Evolutionary conservation across 2,888 invertebrate genomes (phyloP).

Genomic region (Patella caerulea): DNA sequence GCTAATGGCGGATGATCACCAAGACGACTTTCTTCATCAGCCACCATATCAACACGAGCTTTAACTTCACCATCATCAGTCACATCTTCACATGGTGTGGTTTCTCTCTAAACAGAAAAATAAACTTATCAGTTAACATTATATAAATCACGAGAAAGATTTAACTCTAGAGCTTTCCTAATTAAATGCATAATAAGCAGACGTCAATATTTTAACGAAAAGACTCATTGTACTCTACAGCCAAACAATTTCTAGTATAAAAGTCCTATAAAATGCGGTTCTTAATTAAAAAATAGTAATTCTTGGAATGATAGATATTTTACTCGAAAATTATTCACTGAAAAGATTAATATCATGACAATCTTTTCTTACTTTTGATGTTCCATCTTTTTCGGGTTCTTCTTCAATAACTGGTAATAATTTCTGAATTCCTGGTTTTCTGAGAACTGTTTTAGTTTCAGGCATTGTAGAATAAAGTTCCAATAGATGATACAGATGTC

Average conservation of each 20-base stretch:
- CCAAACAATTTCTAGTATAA: too few relatives aligned
- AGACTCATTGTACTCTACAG: too few relatives aligned
- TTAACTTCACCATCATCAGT: constrained; percentile 32
- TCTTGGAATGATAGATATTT: too few relatives aligned
- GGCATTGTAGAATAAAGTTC: constrained; percentile 95
- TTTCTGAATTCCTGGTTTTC: constrained; percentile 28
- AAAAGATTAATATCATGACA: too few relatives aligned
- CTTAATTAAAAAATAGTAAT: too few relatives aligned
- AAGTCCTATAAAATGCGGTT: too few relatives aligned
- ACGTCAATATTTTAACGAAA: too few relatives aligned
- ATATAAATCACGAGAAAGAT: too few relatives aligned
- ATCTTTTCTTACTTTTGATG: constrained; percentile 21
- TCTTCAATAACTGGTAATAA: constrained; percentile 67
- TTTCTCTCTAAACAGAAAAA: not conserved
- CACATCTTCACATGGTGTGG: constrained; percentile 22
- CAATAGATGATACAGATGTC: constrained; percentile 91
- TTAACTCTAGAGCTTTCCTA: too few relatives aligned
- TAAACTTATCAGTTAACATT: too few relatives aligned
- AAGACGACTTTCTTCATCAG: constrained; percentile 49
- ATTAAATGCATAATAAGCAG: too few relatives aligned
- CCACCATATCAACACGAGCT: constrained; percentile 45
- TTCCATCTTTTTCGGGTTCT: constrained; percentile 68
- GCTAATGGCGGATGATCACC: constrained; percentile 51
- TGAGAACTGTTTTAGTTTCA: constrained; percentile 88
- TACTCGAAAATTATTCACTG: too few relatives aligned